Evolutionary conservation across 2,113 vertebrate genomes (phyloP), one percentile per base, ranked within the genome.

Genomic region (Nyctibius bracteatus): DNA sequence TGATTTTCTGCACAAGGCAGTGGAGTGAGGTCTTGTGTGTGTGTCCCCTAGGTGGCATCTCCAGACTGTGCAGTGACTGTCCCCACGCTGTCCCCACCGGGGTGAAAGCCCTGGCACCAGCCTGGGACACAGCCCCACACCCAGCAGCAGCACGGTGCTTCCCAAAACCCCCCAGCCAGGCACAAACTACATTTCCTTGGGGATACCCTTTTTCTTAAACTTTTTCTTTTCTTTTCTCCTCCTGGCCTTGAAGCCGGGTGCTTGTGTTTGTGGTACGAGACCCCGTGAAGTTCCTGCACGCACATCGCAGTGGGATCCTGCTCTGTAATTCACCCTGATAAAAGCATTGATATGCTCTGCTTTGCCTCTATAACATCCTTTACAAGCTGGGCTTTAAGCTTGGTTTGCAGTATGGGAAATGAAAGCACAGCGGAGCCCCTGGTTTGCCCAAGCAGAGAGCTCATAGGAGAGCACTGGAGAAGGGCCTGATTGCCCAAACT

Each of bases 11-110:
- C 44, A 23, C 15, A 52, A 65, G n/a, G 33, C 24, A n/a, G 17
- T 25, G 67, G n/a, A 77, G 46, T 20, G 52, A 79, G 61, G 41
- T 66, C 63, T 57, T 22, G 63, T 1, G 1, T 1, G 1, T 81
- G 20, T 47, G 28, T 74, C 68, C 57, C 74, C 89, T 85, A 75
- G 74, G 46, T 81, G 85, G 68, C 81, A 92, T 39, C 81, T 67
- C 14, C 66, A 74, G 86, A 31, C 90, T 57, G 37, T 54, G 19
- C 28, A 27, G 44, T 35, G 71, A 12, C 37, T 0, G 8, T 49
- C 27, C 77, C 54, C 67, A 8, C 0, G 3, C 61, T 5, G 13
- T 46, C 33, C 58, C 27, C 4, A 0, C 28, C 0, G 1, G 55
- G 70, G 52, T 31, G 33, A 15, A 31, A 57, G 41, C 51, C 59